Conservation (phyloP, 2,888 invertebrate genomes). For the Diplolepis rosae region DNA sequence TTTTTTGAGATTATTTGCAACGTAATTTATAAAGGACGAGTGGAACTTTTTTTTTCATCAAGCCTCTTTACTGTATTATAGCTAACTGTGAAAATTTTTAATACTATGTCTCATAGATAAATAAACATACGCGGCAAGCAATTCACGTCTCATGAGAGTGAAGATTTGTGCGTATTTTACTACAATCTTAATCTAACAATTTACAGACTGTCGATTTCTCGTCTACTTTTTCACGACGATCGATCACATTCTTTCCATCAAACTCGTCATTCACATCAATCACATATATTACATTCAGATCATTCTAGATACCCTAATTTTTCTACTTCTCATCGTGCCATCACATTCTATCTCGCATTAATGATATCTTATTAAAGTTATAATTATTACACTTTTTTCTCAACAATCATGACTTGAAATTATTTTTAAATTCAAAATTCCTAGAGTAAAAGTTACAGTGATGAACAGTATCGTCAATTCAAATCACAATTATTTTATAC, state of each 20-base stretch:
- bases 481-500: no score
- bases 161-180: slow-evolving; percentile 3
- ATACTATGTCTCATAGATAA: slow-evolving; percentile 13
- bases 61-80: slow-evolving; percentile 48
- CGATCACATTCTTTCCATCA: not conserved
- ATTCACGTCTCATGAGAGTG: not conserved
- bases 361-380: not conserved
- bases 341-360: not conserved
- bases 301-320: not conserved
- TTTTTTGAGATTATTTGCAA: slow-evolving; percentile 90
- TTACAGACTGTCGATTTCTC: slow-evolving; percentile 13
- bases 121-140: not conserved
- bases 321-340: not conserved
- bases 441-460: no score
- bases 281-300: not conserved
- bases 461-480: no score
- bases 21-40: slow-evolving; percentile 75
- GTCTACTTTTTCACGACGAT: slow-evolving; percentile 19
- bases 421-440: no score
- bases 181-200: slow-evolving; percentile 11
- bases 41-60: slow-evolving; percentile 52
- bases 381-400: no score
- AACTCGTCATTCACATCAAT: slow-evolving; percentile 8
- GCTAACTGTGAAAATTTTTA: slow-evolving; percentile 8
- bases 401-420: no score